Evolutionary conservation across 2,113 vertebrate species (phyloP).

Genomic region (Alaudala cheleensis): DNA sequence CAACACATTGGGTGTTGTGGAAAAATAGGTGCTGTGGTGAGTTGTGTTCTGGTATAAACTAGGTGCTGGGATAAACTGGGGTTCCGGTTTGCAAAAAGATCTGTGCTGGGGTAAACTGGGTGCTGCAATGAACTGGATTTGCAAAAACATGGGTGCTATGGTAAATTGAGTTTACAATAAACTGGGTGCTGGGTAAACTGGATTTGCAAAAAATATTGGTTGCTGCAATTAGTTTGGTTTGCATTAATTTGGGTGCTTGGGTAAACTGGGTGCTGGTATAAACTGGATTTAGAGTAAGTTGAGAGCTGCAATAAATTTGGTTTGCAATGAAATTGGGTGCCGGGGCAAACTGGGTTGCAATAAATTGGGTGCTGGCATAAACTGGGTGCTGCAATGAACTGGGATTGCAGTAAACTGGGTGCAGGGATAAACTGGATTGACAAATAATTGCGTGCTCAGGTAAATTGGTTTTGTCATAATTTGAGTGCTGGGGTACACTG

Average conservation of each 20-base stretch:
- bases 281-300: neutral
- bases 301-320: neutral
- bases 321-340: neutral
- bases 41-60: neutral
- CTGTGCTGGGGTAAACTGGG: neutral
- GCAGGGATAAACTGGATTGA: neutral
- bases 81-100: neutral
- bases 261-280: neutral
- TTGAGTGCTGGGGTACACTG: neutral
- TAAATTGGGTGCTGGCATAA: neutral
- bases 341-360: accelerated
- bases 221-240: neutral
- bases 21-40: neutral
- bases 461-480: neutral
- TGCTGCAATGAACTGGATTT: neutral
- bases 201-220: neutral
- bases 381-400: neutral
- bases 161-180: neutral
- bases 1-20: accelerated
- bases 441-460: neutral
- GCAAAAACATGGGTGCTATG: neutral
- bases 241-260: neutral
- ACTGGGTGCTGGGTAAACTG: neutral
- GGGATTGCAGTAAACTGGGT: neutral
- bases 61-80: neutral